These are phyloP conservation scores for Clupea harengus DNA, from an alignment of 2,113 vertebrate species.

Conservation along the genomic window DNA sequence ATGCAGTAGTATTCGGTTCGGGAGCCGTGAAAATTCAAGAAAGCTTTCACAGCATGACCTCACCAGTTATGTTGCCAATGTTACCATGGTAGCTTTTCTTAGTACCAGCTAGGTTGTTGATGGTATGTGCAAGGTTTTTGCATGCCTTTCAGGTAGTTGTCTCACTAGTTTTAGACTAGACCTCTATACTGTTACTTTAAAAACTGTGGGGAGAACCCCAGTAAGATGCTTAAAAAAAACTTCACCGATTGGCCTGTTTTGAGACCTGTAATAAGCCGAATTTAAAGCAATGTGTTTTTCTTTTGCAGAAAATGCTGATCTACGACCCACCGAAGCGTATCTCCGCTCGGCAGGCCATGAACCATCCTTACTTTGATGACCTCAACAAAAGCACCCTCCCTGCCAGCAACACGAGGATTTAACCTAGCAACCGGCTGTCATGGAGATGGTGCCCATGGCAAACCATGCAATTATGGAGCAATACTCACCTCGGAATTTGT, in stretches of 20 bases:
- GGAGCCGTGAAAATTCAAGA: too few species aligned
- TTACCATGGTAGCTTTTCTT: too few species aligned
- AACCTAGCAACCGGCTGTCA: background rate
- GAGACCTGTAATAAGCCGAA: background rate
- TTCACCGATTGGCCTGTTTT: background rate
- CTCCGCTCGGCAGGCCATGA: constrained; percentile 88
- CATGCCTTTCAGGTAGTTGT: background rate
- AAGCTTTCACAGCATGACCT: too few species aligned
- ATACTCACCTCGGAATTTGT: background rate
- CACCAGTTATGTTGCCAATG: too few species aligned
- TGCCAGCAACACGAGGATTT: constrained; percentile 74
- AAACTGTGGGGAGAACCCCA: too few species aligned
- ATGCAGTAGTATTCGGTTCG: too few species aligned
- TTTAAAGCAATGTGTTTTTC: background rate
- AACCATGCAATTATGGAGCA: background rate
- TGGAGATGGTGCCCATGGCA: background rate
- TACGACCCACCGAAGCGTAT: constrained; percentile 95
- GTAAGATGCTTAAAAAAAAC: too few species aligned
- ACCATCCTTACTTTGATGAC: constrained; percentile 91
- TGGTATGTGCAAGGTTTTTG: too few species aligned
- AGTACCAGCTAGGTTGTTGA: too few species aligned
- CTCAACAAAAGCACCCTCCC: constrained; percentile 88
- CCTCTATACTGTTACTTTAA: background rate
- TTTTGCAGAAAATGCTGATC: constrained; percentile 87
- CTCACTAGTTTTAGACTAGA: background rate